A percentile compares a stretch with the other conserved stretches of the same genome.
Conservation (phyloP, 2,113 vertebrate species). For the Paradoxurus hermaphroditus region DNA sequence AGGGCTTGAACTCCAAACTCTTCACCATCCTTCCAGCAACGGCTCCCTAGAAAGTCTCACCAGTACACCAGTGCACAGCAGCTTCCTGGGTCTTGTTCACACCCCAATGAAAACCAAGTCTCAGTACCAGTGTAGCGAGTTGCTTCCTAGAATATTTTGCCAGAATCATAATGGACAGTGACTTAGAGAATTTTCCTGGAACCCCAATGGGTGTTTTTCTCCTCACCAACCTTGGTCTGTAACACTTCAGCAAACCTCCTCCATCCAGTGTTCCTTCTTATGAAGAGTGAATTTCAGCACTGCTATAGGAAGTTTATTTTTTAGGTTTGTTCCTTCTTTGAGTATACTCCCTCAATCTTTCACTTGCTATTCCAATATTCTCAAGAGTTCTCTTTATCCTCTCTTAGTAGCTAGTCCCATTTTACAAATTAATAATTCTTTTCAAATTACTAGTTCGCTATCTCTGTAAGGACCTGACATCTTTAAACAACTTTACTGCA, state of each 20-base stretch:
- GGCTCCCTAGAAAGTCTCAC: not conserved
- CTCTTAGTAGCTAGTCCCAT: not conserved
- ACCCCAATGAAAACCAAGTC: not conserved
- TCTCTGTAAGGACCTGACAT: not conserved
- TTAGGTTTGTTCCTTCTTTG: not conserved
- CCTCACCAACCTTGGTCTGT: not conserved
- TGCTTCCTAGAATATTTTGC: not conserved
- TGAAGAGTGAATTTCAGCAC: not conserved
- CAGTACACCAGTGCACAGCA: rapidly evolving
- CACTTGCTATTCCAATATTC: not conserved
- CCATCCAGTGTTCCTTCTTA: not conserved
- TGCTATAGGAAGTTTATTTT: not conserved
- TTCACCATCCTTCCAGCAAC: not conserved
- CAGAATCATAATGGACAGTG: not conserved
- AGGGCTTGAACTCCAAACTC: not conserved
- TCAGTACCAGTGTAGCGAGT: not conserved
- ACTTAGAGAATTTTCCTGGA: not conserved
- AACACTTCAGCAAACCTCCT: not conserved
- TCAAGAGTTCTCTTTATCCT: not conserved
- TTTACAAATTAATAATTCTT: not conserved
- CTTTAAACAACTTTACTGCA: not conserved
- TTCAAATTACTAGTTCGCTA: not conserved
- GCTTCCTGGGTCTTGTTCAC: not conserved
- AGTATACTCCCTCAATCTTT: not conserved
- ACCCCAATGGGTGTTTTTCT: not conserved